Evolutionary conservation across 2,113 vertebrate genomes (phyloP).

Genomic region (Notarius quadriscutis): DNA sequence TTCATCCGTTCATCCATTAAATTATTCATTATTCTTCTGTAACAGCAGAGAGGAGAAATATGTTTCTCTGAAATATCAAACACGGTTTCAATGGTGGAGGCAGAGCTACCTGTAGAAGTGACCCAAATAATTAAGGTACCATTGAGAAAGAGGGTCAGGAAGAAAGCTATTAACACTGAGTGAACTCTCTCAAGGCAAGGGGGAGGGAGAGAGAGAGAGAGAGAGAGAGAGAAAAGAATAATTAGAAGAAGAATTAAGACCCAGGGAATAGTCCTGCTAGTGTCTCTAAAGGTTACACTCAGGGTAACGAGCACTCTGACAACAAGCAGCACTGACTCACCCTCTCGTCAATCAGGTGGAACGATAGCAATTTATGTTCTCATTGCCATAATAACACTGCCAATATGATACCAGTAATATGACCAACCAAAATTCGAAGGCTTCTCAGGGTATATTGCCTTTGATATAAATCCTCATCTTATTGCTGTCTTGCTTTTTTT

Average conservation of each 20-base stretch:
- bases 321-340: conserved; percentile 27
- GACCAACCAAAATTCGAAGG: neutral
- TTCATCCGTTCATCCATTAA: conserved; percentile 24
- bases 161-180: conserved; percentile 17
- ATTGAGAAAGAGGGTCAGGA: neutral
- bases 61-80: conserved; percentile 23
- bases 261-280: conserved; percentile 68
- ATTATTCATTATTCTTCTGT: conserved; percentile 27
- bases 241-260: conserved; percentile 65
- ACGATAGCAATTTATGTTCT: neutral
- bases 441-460: neutral
- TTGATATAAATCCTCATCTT: neutral
- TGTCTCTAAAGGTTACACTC: conserved; percentile 76
- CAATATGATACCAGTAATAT: neutral
- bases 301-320: conserved; percentile 72
- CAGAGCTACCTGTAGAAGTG: conserved; percentile 29
- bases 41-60: conserved; percentile 15
- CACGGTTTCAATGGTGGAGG: conserved; percentile 19
- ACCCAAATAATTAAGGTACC: conserved; percentile 27
- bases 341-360: conserved; percentile 3
- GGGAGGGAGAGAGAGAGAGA: neutral
- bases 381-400: neutral
- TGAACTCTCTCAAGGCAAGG: conserved; percentile 7
- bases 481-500: neutral
- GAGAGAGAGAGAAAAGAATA: conserved; percentile 14